Evolutionary conservation across 2,888 invertebrate species (phyloP), one percentile per base, ranked within the genome.

Genomic region (Baronia brevicornis): DNA sequence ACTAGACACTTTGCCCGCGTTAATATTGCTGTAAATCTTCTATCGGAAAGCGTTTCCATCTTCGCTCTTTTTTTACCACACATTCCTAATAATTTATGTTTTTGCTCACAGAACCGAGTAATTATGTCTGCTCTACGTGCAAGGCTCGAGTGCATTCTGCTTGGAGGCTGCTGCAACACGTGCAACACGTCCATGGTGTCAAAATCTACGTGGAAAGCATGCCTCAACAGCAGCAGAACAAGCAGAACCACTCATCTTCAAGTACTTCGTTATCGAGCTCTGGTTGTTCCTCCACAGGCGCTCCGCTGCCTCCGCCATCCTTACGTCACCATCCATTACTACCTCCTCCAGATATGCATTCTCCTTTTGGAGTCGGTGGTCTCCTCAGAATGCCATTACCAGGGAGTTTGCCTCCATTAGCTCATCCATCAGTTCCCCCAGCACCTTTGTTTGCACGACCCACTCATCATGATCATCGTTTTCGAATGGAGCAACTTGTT

Each of bases 121-220:
- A 94, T 86, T 94, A 96, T 73, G 92, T 95, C 47, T 98, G 97
- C 65, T 94, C 93, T 25, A 96, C 96, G 48, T 98, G 98, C 86
- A 95, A 96, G 62, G 92, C 94, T 43, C 90, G 94, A 28, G 90
- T 95, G 51, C 91, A 91, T 52, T 96, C 96, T n/a, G 97, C 98
- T 4, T 98, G 98, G 98, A 88, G 93, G 36, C 86, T 98, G 39
- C 89, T 98, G 20, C 97, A 97, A 67, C 98, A 98, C 71, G 97
- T 94, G 13, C 97, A 98, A 72, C 93, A 93, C 59, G 90, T 92
- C 38, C 98, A 98, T 62, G 97, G 97, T 9, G 91, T 97, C 41
- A 94, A 95, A 72, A 94, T 98, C 59, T 98, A 96, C 85, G 88
- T 92, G 30, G 94, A 94, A 54, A 85, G 86, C 31, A 60, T 77